phyloP scores from a whole-genome alignment of 2,113 vertebrate species.

The Emydocephalus ijimae region DNA sequence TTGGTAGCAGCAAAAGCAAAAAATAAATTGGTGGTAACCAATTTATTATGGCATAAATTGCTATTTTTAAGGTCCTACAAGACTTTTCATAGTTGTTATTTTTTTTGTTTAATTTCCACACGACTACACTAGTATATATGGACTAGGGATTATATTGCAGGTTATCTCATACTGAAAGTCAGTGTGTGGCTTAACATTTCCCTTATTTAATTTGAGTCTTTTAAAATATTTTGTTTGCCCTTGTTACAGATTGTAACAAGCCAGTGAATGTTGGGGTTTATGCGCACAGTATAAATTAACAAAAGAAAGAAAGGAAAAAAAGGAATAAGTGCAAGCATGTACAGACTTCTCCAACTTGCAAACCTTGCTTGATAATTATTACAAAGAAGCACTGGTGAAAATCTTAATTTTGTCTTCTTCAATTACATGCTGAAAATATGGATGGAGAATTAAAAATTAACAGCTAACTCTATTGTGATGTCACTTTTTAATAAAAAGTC shows the following conservation, averaged over 20 bases:
- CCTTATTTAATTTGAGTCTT: neutral
- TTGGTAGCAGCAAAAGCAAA: neutral
- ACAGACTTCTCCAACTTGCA: neutral
- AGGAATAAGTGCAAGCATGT: conserved; percentile 1
- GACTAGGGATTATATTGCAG: neutral
- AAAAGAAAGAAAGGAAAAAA: neutral
- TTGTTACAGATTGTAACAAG: neutral
- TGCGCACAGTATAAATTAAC: neutral
- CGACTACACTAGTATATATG: neutral
- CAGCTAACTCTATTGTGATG: neutral
- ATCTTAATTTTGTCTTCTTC: neutral
- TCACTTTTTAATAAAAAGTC: neutral
- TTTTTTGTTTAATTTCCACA: neutral
- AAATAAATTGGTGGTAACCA: neutral
- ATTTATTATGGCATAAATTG: neutral
- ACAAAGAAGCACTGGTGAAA: neutral
- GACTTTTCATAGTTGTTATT: neutral
- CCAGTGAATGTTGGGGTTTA: conserved; percentile 4
- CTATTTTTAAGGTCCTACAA: neutral
- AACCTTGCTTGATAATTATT: neutral
- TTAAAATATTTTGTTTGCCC: neutral
- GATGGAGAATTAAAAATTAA: neutral
- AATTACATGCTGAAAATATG: neutral
- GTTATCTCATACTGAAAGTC: neutral
- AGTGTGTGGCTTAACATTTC: neutral